These are phyloP conservation scores for Uloborus diversus DNA, from an alignment of 1,140 invertebrate species.

Conservation along the genomic window DNA sequence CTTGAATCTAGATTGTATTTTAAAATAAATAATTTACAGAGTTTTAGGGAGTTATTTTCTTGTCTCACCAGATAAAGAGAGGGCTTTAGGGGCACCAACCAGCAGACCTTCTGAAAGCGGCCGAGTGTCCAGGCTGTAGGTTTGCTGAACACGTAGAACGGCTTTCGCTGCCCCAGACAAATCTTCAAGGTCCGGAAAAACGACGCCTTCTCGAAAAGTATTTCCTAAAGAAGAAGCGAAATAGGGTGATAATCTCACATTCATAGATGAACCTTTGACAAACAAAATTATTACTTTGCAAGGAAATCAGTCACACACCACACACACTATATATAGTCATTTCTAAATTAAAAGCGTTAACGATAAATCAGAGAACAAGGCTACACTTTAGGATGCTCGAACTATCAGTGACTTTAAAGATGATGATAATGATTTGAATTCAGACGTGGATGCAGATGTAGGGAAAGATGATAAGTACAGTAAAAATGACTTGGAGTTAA, in stretches of 20 bases:
- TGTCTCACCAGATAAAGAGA: conserved; percentile 8
- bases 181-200: conserved; percentile 19
- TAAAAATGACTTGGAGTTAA: too few relatives aligned
- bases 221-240: too few relatives aligned
- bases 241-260: too few relatives aligned
- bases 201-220: neutral
- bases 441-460: too few relatives aligned
- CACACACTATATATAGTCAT: neutral
- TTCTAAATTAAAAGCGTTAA: neutral
- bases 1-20: neutral
- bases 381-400: too few relatives aligned
- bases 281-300: neutral
- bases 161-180: conserved; percentile 24
- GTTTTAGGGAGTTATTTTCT: neutral
- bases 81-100: neutral
- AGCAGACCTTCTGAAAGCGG: conserved; percentile 8
- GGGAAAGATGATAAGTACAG: too few relatives aligned
- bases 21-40: neutral
- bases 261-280: neutral
- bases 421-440: too few relatives aligned
- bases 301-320: neutral
- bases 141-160: conserved; percentile 34
- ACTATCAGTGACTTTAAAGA: too few relatives aligned
- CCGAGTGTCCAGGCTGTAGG: neutral
- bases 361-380: neutral